Conservation (phyloP, 2,113 vertebrate species). For the Noctilio leporinus region DNA sequence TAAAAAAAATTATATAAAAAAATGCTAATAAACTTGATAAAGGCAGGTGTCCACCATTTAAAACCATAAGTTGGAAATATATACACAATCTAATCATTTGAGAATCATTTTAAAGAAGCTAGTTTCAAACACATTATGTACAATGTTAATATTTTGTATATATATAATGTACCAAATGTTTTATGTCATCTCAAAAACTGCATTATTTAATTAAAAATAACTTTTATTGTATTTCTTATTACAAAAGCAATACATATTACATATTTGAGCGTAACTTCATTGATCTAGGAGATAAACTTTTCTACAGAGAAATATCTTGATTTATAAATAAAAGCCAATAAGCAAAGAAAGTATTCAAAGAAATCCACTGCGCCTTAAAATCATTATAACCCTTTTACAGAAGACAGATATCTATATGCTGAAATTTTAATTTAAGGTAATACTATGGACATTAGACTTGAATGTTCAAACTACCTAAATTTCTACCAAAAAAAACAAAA, state of each 20-base stretch:
- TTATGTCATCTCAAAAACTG: neutral
- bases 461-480: neutral
- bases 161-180: neutral
- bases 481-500: neutral
- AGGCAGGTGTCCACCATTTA: neutral
- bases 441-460: neutral
- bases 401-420: neutral
- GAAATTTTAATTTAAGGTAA: conserved; percentile 12
- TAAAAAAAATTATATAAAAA: too few relatives aligned
- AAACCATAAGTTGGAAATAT: neutral
- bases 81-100: neutral
- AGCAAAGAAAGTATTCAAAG: neutral
- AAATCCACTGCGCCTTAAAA: neutral
- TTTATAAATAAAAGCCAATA: conserved; percentile 32
- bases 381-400: conserved; percentile 1
- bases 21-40: neutral
- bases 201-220: conserved; percentile 58
- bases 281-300: conserved; percentile 37
- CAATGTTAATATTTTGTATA: neutral
- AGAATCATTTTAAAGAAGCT: neutral
- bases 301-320: conserved; percentile 47
- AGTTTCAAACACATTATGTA: conserved; percentile 13
- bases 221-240: conserved; percentile 52
- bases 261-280: conserved; percentile 55
- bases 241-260: conserved; percentile 45